phyloP scores from a whole-genome alignment of 2,797 vertebrate species.

The Potorous gilbertii region DNA sequence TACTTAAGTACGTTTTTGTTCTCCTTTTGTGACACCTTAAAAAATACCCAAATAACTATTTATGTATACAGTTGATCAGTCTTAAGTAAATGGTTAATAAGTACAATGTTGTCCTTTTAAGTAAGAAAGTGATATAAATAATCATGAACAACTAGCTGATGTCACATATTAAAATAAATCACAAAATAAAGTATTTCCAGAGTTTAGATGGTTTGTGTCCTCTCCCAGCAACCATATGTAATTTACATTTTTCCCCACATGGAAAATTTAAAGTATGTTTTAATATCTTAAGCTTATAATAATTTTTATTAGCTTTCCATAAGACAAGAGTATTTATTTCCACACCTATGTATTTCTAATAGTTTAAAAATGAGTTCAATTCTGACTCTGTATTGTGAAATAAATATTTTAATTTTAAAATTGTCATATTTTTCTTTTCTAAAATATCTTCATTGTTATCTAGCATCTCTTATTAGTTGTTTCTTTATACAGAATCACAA shows the following conservation, averaged over 20 bases:
- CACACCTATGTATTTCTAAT: neutral
- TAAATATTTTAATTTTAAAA: neutral
- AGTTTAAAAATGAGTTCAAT: conserved; percentile 6
- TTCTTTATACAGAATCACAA: neutral
- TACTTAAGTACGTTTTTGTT: conserved; percentile 77
- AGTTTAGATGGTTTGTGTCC: conserved; percentile 69
- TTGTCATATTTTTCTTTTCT: neutral
- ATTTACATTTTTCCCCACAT: conserved; percentile 67
- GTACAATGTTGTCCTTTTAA: conserved; percentile 44
- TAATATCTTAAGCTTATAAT: conserved; percentile 47
- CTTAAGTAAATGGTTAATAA: conserved; percentile 58
- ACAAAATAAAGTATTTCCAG: conserved; percentile 72
- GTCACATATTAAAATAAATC: conserved; percentile 71
- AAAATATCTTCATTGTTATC: neutral
- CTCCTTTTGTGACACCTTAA: conserved; percentile 72
- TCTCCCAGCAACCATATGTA: conserved; percentile 71
- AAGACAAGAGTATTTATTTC: conserved; percentile 39
- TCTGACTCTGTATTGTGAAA: neutral
- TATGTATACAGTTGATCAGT: conserved; percentile 53
- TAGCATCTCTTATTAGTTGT: neutral
- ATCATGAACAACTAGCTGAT: conserved; percentile 68
- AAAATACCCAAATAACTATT: conserved; percentile 68
- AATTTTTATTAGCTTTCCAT: conserved; percentile 62
- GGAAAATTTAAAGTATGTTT: conserved; percentile 59
- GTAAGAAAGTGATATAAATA: conserved; percentile 47